Percentiles rank a stretch among this genome's conserved stretches.
Conservation (phyloP, 2,888 invertebrate species). For the Sinelater perroti region DNA sequence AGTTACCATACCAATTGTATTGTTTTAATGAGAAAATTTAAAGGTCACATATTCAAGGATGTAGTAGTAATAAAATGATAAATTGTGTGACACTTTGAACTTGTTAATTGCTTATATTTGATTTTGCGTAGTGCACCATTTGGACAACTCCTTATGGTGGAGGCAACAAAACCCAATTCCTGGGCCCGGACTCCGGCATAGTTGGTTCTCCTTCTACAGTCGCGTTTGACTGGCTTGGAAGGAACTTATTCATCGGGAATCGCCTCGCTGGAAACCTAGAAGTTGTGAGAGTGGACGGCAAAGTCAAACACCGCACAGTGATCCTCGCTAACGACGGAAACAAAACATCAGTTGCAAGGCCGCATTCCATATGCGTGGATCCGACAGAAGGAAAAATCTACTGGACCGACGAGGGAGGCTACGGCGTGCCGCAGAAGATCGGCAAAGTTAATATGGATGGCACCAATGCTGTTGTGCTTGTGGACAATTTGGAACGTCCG, state of each 20-base stretch:
- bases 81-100: neutral
- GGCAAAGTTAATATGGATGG: conserved; percentile 96
- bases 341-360: conserved; percentile 84
- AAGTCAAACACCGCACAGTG: conserved; percentile 82
- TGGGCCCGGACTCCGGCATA: conserved; percentile 84
- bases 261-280: conserved; percentile 90
- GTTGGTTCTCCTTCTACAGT: conserved; percentile 91
- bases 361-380: conserved; percentile 87
- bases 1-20: too few relatives aligned
- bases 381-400: conserved; percentile 94
- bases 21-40: too few relatives aligned
- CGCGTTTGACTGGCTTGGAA: conserved; percentile 96
- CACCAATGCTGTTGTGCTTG: conserved; percentile 75
- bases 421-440: conserved; percentile 87
- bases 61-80: neutral
- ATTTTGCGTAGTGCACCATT: conserved; percentile 77
- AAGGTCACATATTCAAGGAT: too few relatives aligned
- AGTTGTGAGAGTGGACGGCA: conserved; percentile 85
- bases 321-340: conserved; percentile 91
- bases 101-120: neutral
- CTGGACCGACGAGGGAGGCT: conserved; percentile 96
- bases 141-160: conserved; percentile 86
- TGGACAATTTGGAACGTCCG: conserved; percentile 75
- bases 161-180: conserved; percentile 83
- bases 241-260: conserved; percentile 94